Evolutionary conservation across 1,140 invertebrate species (phyloP), one percentile per base, ranked within the genome.

Genomic region (Drosophila saltans): DNA sequence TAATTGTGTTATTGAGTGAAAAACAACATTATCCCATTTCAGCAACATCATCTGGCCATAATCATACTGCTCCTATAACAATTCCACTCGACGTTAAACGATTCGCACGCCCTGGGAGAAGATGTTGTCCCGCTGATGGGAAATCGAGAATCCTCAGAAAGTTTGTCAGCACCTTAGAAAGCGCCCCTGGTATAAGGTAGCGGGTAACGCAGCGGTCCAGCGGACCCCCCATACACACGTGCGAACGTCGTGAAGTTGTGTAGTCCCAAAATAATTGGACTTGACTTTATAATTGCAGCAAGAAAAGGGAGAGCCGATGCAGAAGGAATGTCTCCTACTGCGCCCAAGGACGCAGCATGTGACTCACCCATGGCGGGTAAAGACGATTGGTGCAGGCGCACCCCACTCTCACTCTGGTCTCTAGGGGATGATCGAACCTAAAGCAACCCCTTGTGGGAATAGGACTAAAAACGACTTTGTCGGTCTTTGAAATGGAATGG

Each of bases 191-290:
- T 57, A 36, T 26, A 33, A 36, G 9, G 26, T 30, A 60, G 57
- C 61, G 39, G 21, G 40, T 36, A 36, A 36, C 30, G 41, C 43
- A 60, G 21, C 24, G 24, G 65, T 5, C 24, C 45, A 52, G 16
- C 16, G 16, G 88, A 90, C 88, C 88, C 88, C 88, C 88, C 88
- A 88, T 79, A 91, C 73, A 71, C 88, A 91, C 80, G 80, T 90
- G 88, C 88, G 88, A 88, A 91, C 73, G 48, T 89, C 67, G 74
- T 59, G 45, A 57, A 65, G 59, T 64, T 28, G 39, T 33, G 21
- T 8, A 48, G 45, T 52, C 45, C 8, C 24, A 57, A 83, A 88
- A 88, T 88, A 88, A 88, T 88, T 88, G 80, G 45, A 84, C 69
- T 90, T 84, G 85, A 89, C 85, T 89, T 78, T 75, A 66, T 83